These are phyloP conservation scores for Amiota minor DNA, from an alignment of 2,888 invertebrate genomes.

Conservation along the genomic window DNA sequence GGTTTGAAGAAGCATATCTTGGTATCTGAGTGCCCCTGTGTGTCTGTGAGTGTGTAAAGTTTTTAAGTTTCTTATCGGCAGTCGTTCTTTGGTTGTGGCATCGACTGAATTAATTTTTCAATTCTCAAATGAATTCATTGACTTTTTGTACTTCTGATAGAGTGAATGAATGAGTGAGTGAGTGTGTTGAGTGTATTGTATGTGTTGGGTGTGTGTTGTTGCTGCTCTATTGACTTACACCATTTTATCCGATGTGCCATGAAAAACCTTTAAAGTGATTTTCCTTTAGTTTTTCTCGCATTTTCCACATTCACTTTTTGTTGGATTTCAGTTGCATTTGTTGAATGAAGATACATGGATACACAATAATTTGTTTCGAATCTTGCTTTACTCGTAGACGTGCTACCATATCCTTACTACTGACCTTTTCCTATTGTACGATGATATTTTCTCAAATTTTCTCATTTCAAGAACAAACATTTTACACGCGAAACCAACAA, in stretches of 20 bases:
- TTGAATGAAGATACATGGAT: too few species aligned
- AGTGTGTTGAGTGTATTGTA: constrained; percentile 19
- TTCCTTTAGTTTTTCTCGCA: constrained; percentile 56
- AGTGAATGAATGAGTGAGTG: constrained; percentile 26
- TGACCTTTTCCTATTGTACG: constrained; percentile 42
- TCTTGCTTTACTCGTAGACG: too few species aligned
- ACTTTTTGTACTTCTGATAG: constrained; percentile 56
- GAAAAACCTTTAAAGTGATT: constrained; percentile 70
- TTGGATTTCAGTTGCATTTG: too few species aligned
- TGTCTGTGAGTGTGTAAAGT: constrained; percentile 52
- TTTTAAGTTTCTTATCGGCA: constrained; percentile 61
- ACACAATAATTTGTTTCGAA: too few species aligned
- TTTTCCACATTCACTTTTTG: constrained; percentile 45
- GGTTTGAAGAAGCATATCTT: not conserved
- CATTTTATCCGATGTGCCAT: constrained; percentile 52
- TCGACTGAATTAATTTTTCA: constrained; percentile 70
- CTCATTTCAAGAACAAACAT: constrained; percentile 67
- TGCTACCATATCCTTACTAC: constrained; percentile 49
- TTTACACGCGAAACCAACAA: constrained; percentile 43
- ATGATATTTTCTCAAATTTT: constrained; percentile 59
- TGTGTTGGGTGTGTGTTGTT: not conserved
- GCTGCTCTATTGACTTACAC: not conserved
- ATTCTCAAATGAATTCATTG: constrained; percentile 70
- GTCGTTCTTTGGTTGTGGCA: constrained; percentile 8
- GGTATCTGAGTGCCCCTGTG: not conserved